Evolutionary conservation across 2,888 invertebrate species (phyloP), one percentile per base, ranked within the genome.

Genomic region (Phyto melanocephala): DNA sequence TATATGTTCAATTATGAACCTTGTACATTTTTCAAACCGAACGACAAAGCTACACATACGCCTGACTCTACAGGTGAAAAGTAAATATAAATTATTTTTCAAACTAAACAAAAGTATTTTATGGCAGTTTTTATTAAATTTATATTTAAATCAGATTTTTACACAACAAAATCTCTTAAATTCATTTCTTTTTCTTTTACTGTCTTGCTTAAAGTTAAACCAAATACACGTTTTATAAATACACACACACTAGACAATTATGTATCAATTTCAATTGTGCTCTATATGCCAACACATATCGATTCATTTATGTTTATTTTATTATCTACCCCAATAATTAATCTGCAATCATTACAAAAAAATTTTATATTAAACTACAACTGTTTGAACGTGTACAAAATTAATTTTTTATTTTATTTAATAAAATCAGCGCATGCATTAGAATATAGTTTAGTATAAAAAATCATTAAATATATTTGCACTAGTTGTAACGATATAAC

Each of bases 231-330:
- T 47, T 47, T 42, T 22, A 56, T 45, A 35, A 63, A 65, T 35
- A 47, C 65, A 28, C 6, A 5, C 28, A 3, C 58, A 67, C 15
- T 33, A 54, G 11, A 20, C 65, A 47, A 70, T 71, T 65, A 70
- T 70, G 50, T 80, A 80, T 80, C 42, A 58, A 52, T 80, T 80
- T 76, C 75, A 75, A 40, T 60, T 80, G 71, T 76, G 42, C 56
- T 37, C 47, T 22, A 20, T 50, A n/a, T 52, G 37, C 10, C n/a
- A 20, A n/a, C 20, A 22, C 10, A 24, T 22, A 28, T 50, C 0
- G 45, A 7, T 20, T 0, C 15, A 11, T 20, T 11, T 33, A 2
- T 20, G 11, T 35, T 3, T 33, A 33, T 56, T 15, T 33, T n/a
- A n/a, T 33, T 37, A 58, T 47, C 45, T 35, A n/a, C 45, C 47